phyloP scores from a whole-genome alignment of 2,888 invertebrate species.

The Pristionchus exspectatus region DNA sequence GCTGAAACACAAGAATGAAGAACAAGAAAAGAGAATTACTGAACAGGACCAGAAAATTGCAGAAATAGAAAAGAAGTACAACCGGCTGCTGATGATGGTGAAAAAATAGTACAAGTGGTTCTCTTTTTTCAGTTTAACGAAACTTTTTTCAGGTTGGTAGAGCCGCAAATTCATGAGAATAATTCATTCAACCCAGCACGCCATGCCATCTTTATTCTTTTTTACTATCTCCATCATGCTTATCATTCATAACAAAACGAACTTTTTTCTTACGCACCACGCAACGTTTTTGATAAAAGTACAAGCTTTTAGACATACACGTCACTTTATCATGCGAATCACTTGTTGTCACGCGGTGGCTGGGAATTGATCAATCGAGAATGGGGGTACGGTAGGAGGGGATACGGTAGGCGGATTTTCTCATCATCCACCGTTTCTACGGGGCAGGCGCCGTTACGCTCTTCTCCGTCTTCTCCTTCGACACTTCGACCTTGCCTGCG shows the following conservation, averaged over 20 bases:
- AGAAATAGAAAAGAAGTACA: not conserved
- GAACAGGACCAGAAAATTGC: not conserved
- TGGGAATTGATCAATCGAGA: not conserved
- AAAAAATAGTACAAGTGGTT: too few relatives aligned
- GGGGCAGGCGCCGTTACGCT: not conserved
- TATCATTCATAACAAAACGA: too few relatives aligned
- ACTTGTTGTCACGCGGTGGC: not conserved
- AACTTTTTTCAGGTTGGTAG: too few relatives aligned
- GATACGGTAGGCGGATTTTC: not conserved
- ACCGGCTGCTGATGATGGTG: not conserved
- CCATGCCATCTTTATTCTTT: too few relatives aligned
- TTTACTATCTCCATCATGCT: too few relatives aligned
- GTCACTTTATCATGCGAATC: constrained; percentile 5
- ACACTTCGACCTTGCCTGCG: not conserved
- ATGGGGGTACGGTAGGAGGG: too few relatives aligned
- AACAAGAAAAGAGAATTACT: too few relatives aligned
- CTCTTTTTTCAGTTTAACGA: too few relatives aligned
- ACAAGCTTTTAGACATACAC: not conserved
- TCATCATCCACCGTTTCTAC: not conserved
- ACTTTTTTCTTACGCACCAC: too few relatives aligned
- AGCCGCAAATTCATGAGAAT: too few relatives aligned
- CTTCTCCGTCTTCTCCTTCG: not conserved
- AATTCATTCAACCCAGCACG: too few relatives aligned
- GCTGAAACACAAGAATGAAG: too few relatives aligned
- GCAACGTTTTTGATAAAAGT: not conserved